phyloP scores from a whole-genome alignment of 2,888 invertebrate species.

The Sphinx pinastri region DNA sequence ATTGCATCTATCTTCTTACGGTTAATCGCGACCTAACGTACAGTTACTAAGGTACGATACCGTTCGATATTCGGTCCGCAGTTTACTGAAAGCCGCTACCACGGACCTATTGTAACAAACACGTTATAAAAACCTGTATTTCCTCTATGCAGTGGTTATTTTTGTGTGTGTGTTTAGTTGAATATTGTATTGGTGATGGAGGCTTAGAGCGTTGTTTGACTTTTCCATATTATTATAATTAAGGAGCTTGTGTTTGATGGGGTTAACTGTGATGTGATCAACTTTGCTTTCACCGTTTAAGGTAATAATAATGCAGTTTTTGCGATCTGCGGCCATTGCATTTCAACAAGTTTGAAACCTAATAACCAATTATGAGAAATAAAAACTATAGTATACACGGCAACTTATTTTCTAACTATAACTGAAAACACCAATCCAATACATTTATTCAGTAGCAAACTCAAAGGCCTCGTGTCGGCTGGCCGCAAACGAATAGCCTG shows the following conservation, averaged over 20 bases:
- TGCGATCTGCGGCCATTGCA: too few relatives aligned
- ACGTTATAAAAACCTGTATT: constrained; percentile 22
- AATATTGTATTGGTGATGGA: neutral
- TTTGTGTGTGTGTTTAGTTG: neutral
- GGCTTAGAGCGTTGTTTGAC: neutral
- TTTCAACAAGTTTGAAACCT: too few relatives aligned
- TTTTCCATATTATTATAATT: neutral
- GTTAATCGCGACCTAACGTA: constrained; percentile 4
- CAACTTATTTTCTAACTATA: neutral
- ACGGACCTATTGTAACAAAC: constrained; percentile 14
- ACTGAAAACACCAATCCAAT: neutral
- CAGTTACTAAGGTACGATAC: constrained; percentile 19
- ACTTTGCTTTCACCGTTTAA: too few relatives aligned
- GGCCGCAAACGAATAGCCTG: neutral
- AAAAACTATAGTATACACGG: too few relatives aligned
- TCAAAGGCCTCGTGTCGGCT: neutral
- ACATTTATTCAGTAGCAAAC: neutral
- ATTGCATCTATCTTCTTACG: constrained; percentile 19
- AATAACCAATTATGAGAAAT: too few relatives aligned
- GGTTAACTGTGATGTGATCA: too few relatives aligned
- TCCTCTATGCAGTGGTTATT: constrained; percentile 3
- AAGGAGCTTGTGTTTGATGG: too few relatives aligned
- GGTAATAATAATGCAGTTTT: too few relatives aligned
- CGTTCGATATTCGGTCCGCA: constrained; percentile 15
- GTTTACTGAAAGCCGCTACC: constrained; percentile 18